These are phyloP conservation scores for Hirtodrosophila alboralis DNA, from an alignment of 2,888 invertebrate genomes.

Conservation along the genomic window DNA sequence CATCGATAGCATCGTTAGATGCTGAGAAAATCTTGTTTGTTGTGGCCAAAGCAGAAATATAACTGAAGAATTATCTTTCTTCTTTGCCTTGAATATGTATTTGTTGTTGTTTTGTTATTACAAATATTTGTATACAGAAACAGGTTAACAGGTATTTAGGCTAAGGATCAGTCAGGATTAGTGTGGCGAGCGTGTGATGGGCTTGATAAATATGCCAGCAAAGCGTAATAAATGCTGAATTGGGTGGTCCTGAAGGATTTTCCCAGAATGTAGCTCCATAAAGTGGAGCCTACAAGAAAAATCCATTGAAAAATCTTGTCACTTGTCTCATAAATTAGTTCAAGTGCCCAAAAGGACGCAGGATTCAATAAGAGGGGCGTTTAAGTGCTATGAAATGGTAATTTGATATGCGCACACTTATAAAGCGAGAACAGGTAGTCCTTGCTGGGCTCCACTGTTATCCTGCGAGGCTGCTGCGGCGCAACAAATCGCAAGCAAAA, in stretches of 20 bases:
- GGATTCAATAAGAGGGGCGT: conserved; percentile 3
- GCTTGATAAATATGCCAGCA: conserved; percentile 18
- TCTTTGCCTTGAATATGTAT: not conserved
- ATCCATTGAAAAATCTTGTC: conserved; percentile 35
- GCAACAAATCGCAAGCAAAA: conserved; percentile 64
- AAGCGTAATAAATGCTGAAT: conserved; percentile 34
- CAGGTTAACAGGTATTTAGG: conserved; percentile 73
- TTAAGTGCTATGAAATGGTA: conserved; percentile 46
- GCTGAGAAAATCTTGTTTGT: conserved; percentile 73
- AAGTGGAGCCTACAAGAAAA: conserved; percentile 21
- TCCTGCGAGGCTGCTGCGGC: conserved; percentile 23
- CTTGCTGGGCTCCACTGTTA: conserved; percentile 18
- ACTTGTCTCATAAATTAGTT: conserved; percentile 49
- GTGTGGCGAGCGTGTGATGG: conserved; percentile 23
- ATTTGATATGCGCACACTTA: conserved; percentile 76
- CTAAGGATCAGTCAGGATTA: conserved; percentile 67
- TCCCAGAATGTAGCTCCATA: not conserved
- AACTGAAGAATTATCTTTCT: conserved; percentile 25
- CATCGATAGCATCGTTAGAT: conserved; percentile 66
- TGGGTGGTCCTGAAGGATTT: conserved; percentile 57
- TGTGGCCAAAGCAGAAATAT: conserved; percentile 53
- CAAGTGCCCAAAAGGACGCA: conserved; percentile 30
- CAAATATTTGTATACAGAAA: conserved; percentile 58
- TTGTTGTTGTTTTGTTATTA: conserved; percentile 34
- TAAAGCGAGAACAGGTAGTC: conserved; percentile 56